Conservation (phyloP, 2,797 vertebrate genomes). For the Acipenser ruthenus region DNA sequence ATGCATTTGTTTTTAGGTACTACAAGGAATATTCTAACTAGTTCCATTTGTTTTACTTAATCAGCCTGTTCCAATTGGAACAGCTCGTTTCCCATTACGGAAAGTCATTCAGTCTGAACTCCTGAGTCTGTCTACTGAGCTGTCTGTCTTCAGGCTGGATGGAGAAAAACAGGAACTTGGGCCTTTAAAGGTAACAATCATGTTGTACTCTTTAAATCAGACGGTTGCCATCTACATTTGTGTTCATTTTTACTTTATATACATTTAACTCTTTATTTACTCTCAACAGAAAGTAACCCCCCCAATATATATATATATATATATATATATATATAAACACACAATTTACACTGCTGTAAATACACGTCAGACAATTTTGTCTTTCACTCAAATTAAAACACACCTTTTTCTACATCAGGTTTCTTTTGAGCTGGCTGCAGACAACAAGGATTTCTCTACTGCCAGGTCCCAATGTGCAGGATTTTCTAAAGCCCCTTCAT, state of each 20-base stretch:
- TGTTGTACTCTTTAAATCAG: too few species aligned
- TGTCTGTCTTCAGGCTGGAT: conserved; percentile 57
- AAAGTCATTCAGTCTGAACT: conserved; percentile 60
- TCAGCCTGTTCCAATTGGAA: conserved; percentile 68
- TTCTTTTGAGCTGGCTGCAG: conserved; percentile 63
- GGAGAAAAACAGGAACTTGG: conserved; percentile 51
- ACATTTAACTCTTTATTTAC: too few species aligned
- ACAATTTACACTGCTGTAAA: too few species aligned
- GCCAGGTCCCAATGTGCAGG: conserved; percentile 24
- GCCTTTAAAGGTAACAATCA: conserved; percentile 67
- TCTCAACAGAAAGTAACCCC: too few species aligned
- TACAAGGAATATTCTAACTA: neutral
- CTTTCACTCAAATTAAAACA: neutral
- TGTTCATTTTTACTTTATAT: too few species aligned
- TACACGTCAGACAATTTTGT: neutral
- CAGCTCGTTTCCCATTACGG: conserved; percentile 57
- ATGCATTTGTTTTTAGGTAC: too few species aligned
- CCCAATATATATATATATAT: too few species aligned
- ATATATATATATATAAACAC: too few species aligned
- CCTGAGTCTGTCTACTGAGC: conserved; percentile 51
- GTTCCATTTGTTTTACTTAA: conserved; percentile 11
- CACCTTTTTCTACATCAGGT: conserved; percentile 54
- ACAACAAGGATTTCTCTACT: conserved; percentile 46
- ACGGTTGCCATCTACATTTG: too few species aligned
- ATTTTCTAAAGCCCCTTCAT: conserved; percentile 16